Evolutionary conservation across 2,113 vertebrate genomes (phyloP).

Genomic region (Buteo buteo): DNA sequence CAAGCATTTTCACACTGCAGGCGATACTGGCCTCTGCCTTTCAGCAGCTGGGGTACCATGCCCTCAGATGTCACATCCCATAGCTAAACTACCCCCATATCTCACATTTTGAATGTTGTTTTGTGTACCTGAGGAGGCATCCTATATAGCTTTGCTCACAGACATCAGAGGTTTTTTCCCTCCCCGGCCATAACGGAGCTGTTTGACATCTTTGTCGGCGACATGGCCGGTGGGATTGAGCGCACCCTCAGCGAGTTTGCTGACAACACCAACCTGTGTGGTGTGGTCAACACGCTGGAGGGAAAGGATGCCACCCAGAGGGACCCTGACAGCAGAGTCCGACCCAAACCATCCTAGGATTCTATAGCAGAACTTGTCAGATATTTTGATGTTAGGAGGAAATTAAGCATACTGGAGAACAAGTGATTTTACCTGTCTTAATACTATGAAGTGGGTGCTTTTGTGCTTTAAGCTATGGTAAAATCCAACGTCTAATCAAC

Average conservation of each 20-base stretch:
- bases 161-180: background rate
- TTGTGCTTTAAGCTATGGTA: background rate
- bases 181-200: rapidly evolving
- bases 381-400: background rate
- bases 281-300: no score
- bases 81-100: background rate
- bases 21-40: background rate
- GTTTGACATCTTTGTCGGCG: no score
- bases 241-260: no score
- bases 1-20: background rate
- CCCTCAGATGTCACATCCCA: background rate
- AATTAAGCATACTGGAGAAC: background rate
- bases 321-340: no score
- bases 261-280: no score
- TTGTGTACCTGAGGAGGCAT: background rate
- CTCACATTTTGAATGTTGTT: background rate
- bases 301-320: no score
- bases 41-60: background rate
- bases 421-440: background rate
- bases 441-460: background rate
- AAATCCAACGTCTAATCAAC: background rate
- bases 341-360: no score
- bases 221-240: no score
- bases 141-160: background rate
- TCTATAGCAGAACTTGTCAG: background rate